Base-by-base conservation (phyloP, 2,888 invertebrate species). In the Bibio marci region DNA sequence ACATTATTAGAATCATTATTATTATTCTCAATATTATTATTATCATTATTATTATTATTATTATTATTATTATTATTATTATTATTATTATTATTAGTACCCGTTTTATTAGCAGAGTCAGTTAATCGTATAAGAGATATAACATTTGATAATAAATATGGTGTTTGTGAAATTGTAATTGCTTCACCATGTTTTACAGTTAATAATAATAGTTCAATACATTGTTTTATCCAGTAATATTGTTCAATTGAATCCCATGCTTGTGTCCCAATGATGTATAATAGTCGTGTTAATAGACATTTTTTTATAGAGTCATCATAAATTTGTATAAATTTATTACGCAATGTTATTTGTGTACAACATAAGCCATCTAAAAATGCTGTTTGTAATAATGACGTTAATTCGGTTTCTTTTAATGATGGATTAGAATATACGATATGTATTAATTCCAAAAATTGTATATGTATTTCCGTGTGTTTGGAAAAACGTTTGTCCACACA, bases 171-270 rank as follows among this genome's bases (percentile, higher is more conserved):
- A n/a, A n/a, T n/a, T n/a, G n/a, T n/a, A n/a, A n/a, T n/a, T n/a
- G n/a, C n/a, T n/a, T n/a, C n/a, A n/a, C n/a, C n/a, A n/a, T n/a
- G n/a, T n/a, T n/a, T n/a, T n/a, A n/a, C n/a, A n/a, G n/a, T n/a
- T 3, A 85, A 77, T 10, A 92, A 69, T 7, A 94, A 59, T 25
- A 95, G 59, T 56, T 95, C 92, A 34, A 94, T 78, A 52, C 91
- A 91, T 57, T 95, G 95, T 54, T 94, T 94, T 49, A 97, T 90
- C 97, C 97, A 98, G 59, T 85, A 97, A 57, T 95, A 90, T 2
- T 83, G 79, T 0, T 90, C 90, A 59, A 97, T 94, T 2, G 86
- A 79, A 51, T 95, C 92, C 97, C 97, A 97, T 57, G 92, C 92
- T 59, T 97, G 95, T 8, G 90, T 88, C 58, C 90, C 88, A 10